phyloP scores from a whole-genome alignment of 1,140 invertebrate species.

The Drosophila guanche region DNA sequence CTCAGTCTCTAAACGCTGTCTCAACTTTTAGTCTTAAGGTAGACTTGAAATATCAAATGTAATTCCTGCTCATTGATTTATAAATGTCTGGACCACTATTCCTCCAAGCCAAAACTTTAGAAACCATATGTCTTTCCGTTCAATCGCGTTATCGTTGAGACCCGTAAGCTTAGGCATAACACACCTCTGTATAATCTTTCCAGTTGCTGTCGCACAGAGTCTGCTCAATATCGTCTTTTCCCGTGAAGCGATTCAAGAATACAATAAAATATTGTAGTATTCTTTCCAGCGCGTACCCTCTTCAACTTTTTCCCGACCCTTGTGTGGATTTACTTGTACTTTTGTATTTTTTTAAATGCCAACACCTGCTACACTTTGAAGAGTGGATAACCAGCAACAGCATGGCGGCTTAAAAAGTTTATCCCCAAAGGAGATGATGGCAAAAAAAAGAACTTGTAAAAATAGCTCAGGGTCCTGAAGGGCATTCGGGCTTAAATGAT shows the following conservation, averaged over 20 bases:
- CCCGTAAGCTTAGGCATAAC: no score
- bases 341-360: conserved; percentile 51
- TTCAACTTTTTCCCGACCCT: conserved; percentile 39
- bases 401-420: conserved; percentile 60
- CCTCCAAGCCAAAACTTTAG: no score
- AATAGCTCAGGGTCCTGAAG: conserved; percentile 46
- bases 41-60: no score
- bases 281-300: conserved; percentile 47
- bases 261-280: conserved; percentile 39
- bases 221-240: conserved; percentile 7
- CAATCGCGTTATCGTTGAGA: no score
- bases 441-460: conserved; percentile 40
- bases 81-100: no score
- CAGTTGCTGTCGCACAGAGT: conserved; percentile 8
- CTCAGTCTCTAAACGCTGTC: no score
- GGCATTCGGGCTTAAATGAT: conserved; percentile 49
- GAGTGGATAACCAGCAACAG: conserved; percentile 54
- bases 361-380: conserved; percentile 70
- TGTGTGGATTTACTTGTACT: conserved; percentile 18
- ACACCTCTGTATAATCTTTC: background rate
- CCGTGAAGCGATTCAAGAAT: conserved; percentile 21
- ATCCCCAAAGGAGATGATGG: conserved; percentile 3
- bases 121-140: no score
- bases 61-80: no score
- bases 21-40: no score